Evolutionary conservation across 2,797 vertebrate species (phyloP).

Genomic region (Pipistrellus pipistrellus): DNA sequence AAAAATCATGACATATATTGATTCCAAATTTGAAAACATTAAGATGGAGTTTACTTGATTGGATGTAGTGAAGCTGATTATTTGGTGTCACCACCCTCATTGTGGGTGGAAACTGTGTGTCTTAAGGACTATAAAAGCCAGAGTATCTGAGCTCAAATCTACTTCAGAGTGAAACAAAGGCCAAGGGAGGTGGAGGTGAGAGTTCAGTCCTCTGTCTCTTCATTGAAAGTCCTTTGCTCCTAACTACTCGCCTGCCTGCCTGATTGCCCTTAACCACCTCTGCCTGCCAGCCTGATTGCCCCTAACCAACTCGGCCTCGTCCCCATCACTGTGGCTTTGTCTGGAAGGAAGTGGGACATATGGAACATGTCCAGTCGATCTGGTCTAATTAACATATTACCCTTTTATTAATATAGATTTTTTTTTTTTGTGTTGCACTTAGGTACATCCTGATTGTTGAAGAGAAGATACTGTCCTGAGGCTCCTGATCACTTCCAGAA

Average conservation of each 20-base stretch:
- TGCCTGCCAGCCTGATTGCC: too few relatives aligned
- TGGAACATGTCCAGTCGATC: too few relatives aligned
- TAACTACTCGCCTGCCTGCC: too few relatives aligned
- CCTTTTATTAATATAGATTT: background rate
- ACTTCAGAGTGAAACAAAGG: background rate
- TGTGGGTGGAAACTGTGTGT: background rate
- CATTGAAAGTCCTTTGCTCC: background rate
- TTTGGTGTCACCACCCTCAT: background rate
- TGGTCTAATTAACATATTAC: too few relatives aligned
- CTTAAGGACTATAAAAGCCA: background rate
- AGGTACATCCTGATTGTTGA: background rate
- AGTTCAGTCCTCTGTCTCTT: accelerated
- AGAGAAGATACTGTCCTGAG: background rate
- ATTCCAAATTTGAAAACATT: background rate
- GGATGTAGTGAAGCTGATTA: background rate
- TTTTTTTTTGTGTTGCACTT: conserved; percentile 55
- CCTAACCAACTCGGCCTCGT: too few relatives aligned
- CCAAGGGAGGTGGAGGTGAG: accelerated
- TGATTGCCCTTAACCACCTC: too few relatives aligned
- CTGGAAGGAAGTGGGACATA: too few relatives aligned
- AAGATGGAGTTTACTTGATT: background rate
- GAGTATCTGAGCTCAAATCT: accelerated
- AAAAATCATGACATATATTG: background rate
- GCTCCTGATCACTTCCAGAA: background rate
- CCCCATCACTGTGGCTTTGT: too few relatives aligned